Evolutionary conservation across 2,888 invertebrate species (phyloP).

Genomic region (Eurois occulta): DNA sequence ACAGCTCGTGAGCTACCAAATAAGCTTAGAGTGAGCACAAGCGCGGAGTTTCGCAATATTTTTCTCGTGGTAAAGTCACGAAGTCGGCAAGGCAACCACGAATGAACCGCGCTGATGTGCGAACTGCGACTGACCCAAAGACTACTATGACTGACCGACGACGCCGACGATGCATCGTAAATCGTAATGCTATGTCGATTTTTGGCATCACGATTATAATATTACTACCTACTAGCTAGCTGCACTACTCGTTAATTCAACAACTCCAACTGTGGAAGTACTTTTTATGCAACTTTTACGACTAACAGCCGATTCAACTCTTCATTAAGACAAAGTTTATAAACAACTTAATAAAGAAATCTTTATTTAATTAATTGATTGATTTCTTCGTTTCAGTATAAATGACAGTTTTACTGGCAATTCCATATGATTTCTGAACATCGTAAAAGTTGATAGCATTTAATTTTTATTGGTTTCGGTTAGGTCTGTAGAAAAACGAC

Average conservation of each 20-base stretch:
- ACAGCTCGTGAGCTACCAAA: slow-evolving; percentile 85
- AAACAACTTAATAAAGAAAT: slow-evolving; percentile 45
- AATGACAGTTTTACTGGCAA: slow-evolving; percentile 57
- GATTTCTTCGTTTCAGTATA: slow-evolving; percentile 43
- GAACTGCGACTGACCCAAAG: slow-evolving; percentile 65
- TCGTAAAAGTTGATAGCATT: slow-evolving; percentile 59
- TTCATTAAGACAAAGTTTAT: slow-evolving; percentile 37
- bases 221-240: slow-evolving; percentile 53
- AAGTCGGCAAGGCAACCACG: slow-evolving; percentile 68
- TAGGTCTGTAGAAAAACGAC: slow-evolving; percentile 49
- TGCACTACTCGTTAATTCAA: slow-evolving; percentile 53
- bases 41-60: slow-evolving; percentile 79
- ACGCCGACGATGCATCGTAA: slow-evolving; percentile 51
- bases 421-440: slow-evolving; percentile 48
- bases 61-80: slow-evolving; percentile 81
- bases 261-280: slow-evolving; percentile 45
- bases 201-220: slow-evolving; percentile 61
- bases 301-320: slow-evolving; percentile 35
- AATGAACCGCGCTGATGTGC: slow-evolving; percentile 67
- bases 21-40: slow-evolving; percentile 76
- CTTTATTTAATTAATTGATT: slow-evolving; percentile 58
- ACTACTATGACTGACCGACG: too few species aligned
- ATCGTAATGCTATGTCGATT: slow-evolving; percentile 64
- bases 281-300: slow-evolving; percentile 46
- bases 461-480: slow-evolving; percentile 60